A percentile compares a stretch with the other conserved stretches of the same genome.
These are phyloP conservation scores for Capreolus pygargus DNA, from an alignment of 2,113 vertebrate genomes.

Conservation along the genomic window DNA sequence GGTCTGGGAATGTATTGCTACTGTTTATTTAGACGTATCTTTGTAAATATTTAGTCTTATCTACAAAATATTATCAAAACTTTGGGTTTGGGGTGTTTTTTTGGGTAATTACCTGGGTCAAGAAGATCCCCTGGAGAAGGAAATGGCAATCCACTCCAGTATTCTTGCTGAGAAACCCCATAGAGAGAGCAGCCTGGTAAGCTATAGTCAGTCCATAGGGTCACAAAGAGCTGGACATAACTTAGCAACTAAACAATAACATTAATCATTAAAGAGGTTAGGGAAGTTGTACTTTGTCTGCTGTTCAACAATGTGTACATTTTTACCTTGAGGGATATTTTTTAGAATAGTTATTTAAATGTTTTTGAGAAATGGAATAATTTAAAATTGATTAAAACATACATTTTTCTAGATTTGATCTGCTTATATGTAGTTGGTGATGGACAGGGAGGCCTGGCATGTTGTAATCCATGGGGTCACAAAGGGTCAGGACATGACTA, in stretches of 20 bases:
- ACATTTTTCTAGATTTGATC: background rate
- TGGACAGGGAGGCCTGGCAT: background rate
- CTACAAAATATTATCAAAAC: background rate
- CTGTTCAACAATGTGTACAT: background rate
- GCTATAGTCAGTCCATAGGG: background rate
- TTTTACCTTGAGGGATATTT: background rate
- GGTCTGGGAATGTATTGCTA: background rate
- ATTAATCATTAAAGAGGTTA: background rate
- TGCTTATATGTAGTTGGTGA: background rate
- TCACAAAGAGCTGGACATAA: background rate
- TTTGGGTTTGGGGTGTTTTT: background rate
- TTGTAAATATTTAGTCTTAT: background rate
- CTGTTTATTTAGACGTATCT: background rate
- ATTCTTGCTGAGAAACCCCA: background rate
- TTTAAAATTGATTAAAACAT: background rate
- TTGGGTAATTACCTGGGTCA: background rate
- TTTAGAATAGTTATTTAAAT: background rate
- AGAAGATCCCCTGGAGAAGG: background rate
- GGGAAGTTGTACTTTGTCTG: background rate
- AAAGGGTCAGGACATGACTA: rapidly evolving
- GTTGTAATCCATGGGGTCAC: background rate
- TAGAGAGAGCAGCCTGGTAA: background rate
- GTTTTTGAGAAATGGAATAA: background rate
- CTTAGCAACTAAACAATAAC: background rate
- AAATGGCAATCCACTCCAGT: background rate